These are phyloP conservation scores for Archips xylosteana DNA, from an alignment of 2,888 invertebrate genomes.

Conservation along the genomic window DNA sequence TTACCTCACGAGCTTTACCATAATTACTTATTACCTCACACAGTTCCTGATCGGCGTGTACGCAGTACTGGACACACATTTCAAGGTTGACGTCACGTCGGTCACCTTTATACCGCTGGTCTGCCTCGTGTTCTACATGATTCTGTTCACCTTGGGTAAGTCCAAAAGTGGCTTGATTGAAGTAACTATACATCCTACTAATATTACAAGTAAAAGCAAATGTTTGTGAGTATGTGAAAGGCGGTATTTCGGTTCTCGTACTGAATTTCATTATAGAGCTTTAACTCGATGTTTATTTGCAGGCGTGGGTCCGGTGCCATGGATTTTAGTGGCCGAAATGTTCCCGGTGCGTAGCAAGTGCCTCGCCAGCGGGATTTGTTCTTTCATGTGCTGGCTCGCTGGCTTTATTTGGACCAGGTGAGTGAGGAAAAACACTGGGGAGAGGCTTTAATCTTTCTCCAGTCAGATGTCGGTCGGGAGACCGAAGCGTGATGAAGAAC, in stretches of 20 bases:
- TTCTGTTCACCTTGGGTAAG: slow-evolving; percentile 77
- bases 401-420: slow-evolving; percentile 91
- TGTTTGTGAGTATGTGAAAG: too few relatives aligned
- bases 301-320: slow-evolving; percentile 91
- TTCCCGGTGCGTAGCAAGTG: slow-evolving; percentile 93
- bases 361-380: slow-evolving; percentile 90
- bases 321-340: slow-evolving; percentile 94
- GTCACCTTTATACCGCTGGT: slow-evolving; percentile 74
- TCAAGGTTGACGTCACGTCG: slow-evolving; percentile 67
- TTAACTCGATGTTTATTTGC: slow-evolving; percentile 20
- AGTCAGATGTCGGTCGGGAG: too few relatives aligned
- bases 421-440: not conserved
- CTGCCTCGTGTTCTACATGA: slow-evolving; percentile 77
- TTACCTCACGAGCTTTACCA: too few relatives aligned
- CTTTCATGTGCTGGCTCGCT: slow-evolving; percentile 91
- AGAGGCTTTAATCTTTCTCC: too few relatives aligned
- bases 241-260: too few relatives aligned
- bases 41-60: slow-evolving; percentile 77
- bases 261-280: too few relatives aligned
- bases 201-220: too few relatives aligned
- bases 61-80: slow-evolving; percentile 74
- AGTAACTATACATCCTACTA: too few relatives aligned
- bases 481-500: too few relatives aligned
- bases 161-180: not conserved
- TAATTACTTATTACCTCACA: not conserved